These are phyloP conservation scores for Platerodrilus igneus DNA, from an alignment of 2,888 invertebrate species.

Conservation along the genomic window DNA sequence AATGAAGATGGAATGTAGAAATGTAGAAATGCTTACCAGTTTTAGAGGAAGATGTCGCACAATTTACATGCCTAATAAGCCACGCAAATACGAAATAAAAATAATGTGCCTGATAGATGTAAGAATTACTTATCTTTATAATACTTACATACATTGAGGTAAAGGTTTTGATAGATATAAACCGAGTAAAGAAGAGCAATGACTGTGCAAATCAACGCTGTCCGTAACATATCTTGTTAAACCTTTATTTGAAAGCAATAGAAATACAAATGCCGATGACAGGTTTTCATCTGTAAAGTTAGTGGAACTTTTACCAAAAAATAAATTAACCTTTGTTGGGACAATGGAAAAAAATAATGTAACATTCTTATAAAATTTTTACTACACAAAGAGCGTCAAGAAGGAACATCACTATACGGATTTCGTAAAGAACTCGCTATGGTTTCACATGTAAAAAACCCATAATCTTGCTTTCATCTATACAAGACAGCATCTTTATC, in stretches of 20 bases:
- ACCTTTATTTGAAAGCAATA: slow-evolving; percentile 14
- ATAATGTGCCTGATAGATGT: slow-evolving; percentile 18
- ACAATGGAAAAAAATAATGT: slow-evolving; percentile 8
- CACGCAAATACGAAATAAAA: slow-evolving; percentile 24
- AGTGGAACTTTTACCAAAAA: too few relatives aligned
- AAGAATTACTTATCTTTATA: slow-evolving; percentile 11
- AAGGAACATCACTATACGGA: slow-evolving; percentile 25
- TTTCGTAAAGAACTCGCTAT: slow-evolving; percentile 25
- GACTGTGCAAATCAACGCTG: slow-evolving; percentile 12
- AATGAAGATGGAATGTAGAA: too few relatives aligned
- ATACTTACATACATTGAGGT: slow-evolving; percentile 13
- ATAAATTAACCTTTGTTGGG: too few relatives aligned
- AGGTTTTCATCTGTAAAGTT: slow-evolving; percentile 24
- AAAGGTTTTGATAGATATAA: slow-evolving; percentile 14
- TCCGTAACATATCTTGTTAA: slow-evolving; percentile 17
- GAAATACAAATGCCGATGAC: slow-evolving; percentile 24
- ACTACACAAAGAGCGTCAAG: slow-evolving; percentile 10
- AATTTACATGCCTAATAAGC: slow-evolving; percentile 15
- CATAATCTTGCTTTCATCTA: slow-evolving; percentile 14
- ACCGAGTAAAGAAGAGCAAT: slow-evolving; percentile 9
- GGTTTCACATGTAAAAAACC: slow-evolving; percentile 28
- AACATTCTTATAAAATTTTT: slow-evolving; percentile 27
- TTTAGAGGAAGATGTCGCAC: slow-evolving; percentile 7
- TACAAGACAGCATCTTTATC: slow-evolving; percentile 15
- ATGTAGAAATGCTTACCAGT: slow-evolving; percentile 2